Evolutionary conservation across 2,888 invertebrate species (phyloP).

Genomic region (Cenopis cana): DNA sequence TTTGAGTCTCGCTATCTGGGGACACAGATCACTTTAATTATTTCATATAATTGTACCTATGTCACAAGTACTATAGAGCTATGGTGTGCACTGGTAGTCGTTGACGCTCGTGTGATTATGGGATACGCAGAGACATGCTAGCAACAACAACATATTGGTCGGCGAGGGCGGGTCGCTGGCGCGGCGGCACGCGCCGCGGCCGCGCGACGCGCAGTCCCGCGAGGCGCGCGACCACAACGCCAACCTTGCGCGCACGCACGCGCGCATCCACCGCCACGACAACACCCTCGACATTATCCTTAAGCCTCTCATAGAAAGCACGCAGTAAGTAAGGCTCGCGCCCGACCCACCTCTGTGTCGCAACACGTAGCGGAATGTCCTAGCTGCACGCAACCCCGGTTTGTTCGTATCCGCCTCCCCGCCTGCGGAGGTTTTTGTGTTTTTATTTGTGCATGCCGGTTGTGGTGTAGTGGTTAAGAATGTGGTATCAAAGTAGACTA

Average conservation of each 20-base stretch:
- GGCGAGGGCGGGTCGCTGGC: conserved; percentile 80
- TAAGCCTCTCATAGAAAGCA: conserved; percentile 85
- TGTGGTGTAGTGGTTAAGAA: conserved; percentile 55
- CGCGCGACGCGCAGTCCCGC: conserved; percentile 61
- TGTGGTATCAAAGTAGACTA: conserved; percentile 58
- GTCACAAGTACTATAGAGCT: conserved; percentile 50
- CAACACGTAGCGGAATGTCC: conserved; percentile 74
- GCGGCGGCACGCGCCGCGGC: conserved; percentile 75
- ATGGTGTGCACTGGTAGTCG: conserved; percentile 75
- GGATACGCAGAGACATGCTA: conserved; percentile 85
- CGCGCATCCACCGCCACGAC: conserved; percentile 76
- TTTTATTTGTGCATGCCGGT: conserved; percentile 69
- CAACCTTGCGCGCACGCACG: conserved; percentile 77
- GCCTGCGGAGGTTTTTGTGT: conserved; percentile 54
- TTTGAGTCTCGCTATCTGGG: conserved; percentile 47
- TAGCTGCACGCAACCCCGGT: conserved; percentile 78
- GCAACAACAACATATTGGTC: conserved; percentile 85
- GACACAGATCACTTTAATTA: conserved; percentile 26
- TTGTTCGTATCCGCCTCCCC: conserved; percentile 59
- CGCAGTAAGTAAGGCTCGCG: conserved; percentile 82
- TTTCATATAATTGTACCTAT: conserved; percentile 12
- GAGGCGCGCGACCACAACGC: conserved; percentile 72
- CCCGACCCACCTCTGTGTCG: conserved; percentile 66
- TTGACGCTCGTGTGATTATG: conserved; percentile 72
- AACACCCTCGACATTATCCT: conserved; percentile 85